Evolutionary conservation across 1,140 invertebrate species (phyloP), one percentile per base, ranked within the genome.

Genomic region (Trichomalopsis sarcophagae): DNA sequence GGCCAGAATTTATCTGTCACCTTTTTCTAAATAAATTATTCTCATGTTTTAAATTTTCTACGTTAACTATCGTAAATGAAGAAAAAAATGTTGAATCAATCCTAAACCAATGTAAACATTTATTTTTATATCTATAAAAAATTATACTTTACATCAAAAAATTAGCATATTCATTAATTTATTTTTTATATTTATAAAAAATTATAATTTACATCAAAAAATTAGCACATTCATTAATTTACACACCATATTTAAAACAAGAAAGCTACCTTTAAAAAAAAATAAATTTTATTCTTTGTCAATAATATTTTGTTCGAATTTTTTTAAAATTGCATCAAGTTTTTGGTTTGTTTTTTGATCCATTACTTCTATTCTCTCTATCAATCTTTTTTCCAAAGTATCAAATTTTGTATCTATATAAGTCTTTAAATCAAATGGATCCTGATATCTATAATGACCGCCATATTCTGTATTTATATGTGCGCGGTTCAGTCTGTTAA

Each of bases 371-470:
- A 93, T 89, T 87, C 85, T 89, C 80, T 88, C 74, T 79, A 87
- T 91, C 9, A 93, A 47, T 90, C 84, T 92, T 82, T 75, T 80
- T 78, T 94, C 92, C 83, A 94, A 88, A 80, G 91, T 89, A 75
- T 82, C 33, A 23, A 93, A 89, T 87, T 92, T 93, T 44, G 86
- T 87, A 73, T 93, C 92, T 76, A 94, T 90, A 66, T 90, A 91
- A 21, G 76, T 55, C 87, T 86, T 86, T 7, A 91, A 86, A 68
- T 90, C 86, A 44, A 69, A 11, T 47, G 62, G 82, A 9, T 83
- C 79, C 44, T 84, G 27, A 1, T 36, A 66, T 62, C 21, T 84
- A 77, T 27, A 55, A 14, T 87, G 71, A 62, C 50, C 40, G 62
- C 21, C 69, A 84, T n/a, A 77, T 33, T 88, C 79, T 13, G 62